Evolutionary conservation across 2,113 vertebrate species (phyloP), one percentile per base, ranked within the genome.

Genomic region (Anser brachyrhynchus): DNA sequence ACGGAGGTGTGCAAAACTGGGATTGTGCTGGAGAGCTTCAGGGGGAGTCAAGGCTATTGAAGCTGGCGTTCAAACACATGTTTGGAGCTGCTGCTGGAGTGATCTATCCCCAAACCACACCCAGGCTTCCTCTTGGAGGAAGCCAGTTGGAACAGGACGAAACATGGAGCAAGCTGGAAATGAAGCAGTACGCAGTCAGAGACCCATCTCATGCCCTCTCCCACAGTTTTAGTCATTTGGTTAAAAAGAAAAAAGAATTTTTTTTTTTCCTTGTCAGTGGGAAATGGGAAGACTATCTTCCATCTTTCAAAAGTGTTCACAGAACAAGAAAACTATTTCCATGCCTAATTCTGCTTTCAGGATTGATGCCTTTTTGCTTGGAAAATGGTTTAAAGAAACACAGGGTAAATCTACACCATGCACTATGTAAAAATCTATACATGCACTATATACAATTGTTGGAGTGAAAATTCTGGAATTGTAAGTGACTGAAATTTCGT

Each of bases 61-160:
- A 78, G 61, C 39, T 90, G 64, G 74, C 81, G 43, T 93, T 87
- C 84, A 25, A 93, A 58, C 7, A 84, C 59, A 26, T 41, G 39
- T 20, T 84, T 75, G 58, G 57, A 92, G 61, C 37, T 61, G 35
- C 43, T 82, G 23, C 57, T 89, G 57, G 33, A 3, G 2, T 69
- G 84, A 82, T 87, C 85, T 89, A 61, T 89, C 46, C 76, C 61
- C 33, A 92, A n/a, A 92, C 76, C 91, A 91, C 87, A 72, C 89
- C 65, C 65, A 61, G 12, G 49, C 62, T 87, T 87, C 46, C 33
- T 72, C 39, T 57, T 91, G 66, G 28, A 89, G 14, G 14, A 16
- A 87, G 80, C 91, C 91, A 69, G 66, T 72, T 89, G 57, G 39
- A 92, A 93, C 87, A 87, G 66, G 61, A 70, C 2, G 5, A 91